Evolutionary conservation across 2,797 vertebrate genomes (phyloP).

Genomic region (Gymnocypris eckloni): DNA sequence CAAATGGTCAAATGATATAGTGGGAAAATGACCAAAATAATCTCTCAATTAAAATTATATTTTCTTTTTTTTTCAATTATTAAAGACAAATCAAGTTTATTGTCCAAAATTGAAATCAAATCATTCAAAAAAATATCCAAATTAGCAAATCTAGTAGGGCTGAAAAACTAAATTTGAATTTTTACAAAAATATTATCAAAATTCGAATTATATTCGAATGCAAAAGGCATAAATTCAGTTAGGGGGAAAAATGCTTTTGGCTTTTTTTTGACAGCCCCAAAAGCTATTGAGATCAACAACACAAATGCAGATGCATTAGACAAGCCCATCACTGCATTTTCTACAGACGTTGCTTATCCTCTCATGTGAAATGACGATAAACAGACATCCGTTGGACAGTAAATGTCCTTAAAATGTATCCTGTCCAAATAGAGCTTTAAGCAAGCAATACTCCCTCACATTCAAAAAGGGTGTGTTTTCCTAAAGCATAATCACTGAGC

Average conservation of each 20-base stretch:
- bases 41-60: no score
- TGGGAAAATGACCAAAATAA: background rate
- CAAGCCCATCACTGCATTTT: background rate
- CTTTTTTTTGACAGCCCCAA: no score
- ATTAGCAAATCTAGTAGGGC: background rate
- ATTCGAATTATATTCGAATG: no score
- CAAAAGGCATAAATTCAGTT: no score
- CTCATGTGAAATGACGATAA: background rate
- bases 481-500: background rate
- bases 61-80: background rate
- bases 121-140: background rate
- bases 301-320: background rate
- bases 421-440: background rate
- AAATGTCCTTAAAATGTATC: background rate
- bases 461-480: background rate
- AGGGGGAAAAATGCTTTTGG: no score
- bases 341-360: background rate
- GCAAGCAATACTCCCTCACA: background rate
- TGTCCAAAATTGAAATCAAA: background rate
- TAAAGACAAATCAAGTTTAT: background rate
- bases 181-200: no score
- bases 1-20: background rate
- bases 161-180: no score
- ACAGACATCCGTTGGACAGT: background rate
- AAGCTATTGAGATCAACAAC: background rate